Evolutionary conservation across 1,140 invertebrate genomes (phyloP).

Genomic region (Leguminivora glycinivorella): DNA sequence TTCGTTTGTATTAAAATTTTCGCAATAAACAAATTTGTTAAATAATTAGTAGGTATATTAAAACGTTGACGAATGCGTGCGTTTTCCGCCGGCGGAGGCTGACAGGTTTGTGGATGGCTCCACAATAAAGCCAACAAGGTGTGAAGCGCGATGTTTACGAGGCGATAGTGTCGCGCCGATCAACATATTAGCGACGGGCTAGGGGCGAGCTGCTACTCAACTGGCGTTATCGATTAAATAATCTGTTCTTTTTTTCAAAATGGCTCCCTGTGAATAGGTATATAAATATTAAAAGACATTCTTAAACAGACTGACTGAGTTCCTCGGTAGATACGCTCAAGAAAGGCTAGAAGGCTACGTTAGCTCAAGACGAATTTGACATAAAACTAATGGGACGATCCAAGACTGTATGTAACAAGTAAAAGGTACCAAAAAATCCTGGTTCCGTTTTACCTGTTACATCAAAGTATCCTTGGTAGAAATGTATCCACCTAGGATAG

Average conservation of each 20-base stretch:
- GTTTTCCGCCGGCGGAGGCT: background rate
- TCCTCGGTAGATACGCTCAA: too few relatives aligned
- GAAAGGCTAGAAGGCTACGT: too few relatives aligned
- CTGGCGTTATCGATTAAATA: background rate
- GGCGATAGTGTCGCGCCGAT: slow-evolving; percentile 21
- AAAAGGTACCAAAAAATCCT: too few relatives aligned
- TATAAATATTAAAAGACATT: too few relatives aligned
- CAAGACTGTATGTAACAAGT: too few relatives aligned
- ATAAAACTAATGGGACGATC: too few relatives aligned
- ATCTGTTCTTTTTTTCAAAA: background rate
- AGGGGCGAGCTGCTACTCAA: background rate
- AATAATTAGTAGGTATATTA: background rate
- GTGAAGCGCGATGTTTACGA: slow-evolving; percentile 13
- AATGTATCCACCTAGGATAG: too few relatives aligned
- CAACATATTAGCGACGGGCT: slow-evolving; percentile 24
- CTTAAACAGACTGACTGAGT: too few relatives aligned
- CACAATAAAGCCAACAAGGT: slow-evolving; percentile 19
- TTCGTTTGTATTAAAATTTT: too few relatives aligned
- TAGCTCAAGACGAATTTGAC: too few relatives aligned
- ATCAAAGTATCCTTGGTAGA: too few relatives aligned
- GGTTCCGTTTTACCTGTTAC: too few relatives aligned
- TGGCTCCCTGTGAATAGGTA: background rate
- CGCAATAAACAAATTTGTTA: background rate
- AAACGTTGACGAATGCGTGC: background rate
- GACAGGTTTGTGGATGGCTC: background rate